Base-by-base conservation (phyloP, 2,113 vertebrate species). In the Corythaeola cristata region DNA sequence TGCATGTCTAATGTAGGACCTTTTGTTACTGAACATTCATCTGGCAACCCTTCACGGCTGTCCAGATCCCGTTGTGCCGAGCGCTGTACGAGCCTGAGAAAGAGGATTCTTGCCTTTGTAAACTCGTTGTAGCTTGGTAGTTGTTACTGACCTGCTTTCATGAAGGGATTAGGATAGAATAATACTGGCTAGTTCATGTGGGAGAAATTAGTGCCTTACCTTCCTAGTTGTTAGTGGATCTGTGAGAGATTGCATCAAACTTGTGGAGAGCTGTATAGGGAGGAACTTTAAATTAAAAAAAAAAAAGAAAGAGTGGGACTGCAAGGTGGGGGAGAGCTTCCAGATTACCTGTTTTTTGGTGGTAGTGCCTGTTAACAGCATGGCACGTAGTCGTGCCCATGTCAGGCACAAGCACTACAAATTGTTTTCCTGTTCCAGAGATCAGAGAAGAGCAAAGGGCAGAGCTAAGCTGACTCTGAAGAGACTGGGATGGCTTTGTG, bases 371-470 rank as follows among this genome's bases (percentile, higher is more conserved):
- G 45, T 26, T 19, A 26, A 32, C 53, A 53, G 12, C 2, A 33
- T 4, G 17, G 37, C n/a, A 3, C 4, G 6, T 20, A 24, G 58
- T 5, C 59, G 39, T 3, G 1, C 35, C 55, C 0, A 1, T 32
- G 64, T 37, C 52, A 2, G 88, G 21, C 1, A 1, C 45, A 12
- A 62, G 41, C 76, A 4, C 56, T 60, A 1, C 4, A 2, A 13
- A 13, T 60, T 50, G 56, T 69, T 91, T n/a, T 35, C 66, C 64
- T 89, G 64, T 52, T 71, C 2, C 35, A 19, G 45, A 24, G 33
- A 8, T 37, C 27, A 45, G 35, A 32, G n/a, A 15, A 45, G 91
- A 22, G 76, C 69, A 81, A 84, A 94, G 86, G 69, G 80, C 94
- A 94, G 68, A 59, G 80, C 89, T 55, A 75, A 71, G 68, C 53